Conservation (phyloP, 2,113 vertebrate species). For the Suricata suricatta region DNA sequence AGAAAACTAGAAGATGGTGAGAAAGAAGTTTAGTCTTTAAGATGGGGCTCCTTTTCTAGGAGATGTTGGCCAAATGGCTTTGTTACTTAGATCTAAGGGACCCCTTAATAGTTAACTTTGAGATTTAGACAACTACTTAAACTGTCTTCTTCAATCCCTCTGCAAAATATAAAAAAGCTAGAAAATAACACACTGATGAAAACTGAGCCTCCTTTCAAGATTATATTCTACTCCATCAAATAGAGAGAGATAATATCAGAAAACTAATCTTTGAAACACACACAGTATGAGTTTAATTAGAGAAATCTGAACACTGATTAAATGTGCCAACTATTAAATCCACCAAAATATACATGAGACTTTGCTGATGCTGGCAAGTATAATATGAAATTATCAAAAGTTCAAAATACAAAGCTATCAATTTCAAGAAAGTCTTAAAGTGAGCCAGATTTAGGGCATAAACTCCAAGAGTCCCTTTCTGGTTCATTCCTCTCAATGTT, state of each 20-base stretch:
- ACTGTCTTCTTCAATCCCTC: background rate
- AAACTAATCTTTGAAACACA: background rate
- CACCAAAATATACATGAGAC: background rate
- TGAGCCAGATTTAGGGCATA: background rate
- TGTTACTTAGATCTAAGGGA: background rate
- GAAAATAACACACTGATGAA: conserved; percentile 17
- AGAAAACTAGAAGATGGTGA: background rate
- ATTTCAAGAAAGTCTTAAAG: background rate
- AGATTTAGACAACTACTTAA: background rate
- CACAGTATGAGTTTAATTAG: background rate
- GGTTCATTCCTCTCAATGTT: background rate
- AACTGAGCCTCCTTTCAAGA: conserved; percentile 27
- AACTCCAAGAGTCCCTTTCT: background rate
- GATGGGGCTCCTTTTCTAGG: background rate
- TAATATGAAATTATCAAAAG: background rate
- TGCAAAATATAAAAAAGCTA: background rate
- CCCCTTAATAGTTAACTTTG: background rate
- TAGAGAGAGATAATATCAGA: background rate
- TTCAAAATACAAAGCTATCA: background rate
- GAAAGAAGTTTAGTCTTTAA: background rate
- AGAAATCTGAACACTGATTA: background rate
- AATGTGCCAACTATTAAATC: background rate
- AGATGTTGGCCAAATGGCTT: background rate
- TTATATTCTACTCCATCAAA: background rate
- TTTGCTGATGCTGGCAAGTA: background rate